Base-by-base conservation (phyloP, 2,113 vertebrate species). In the Charadrius vociferus region DNA sequence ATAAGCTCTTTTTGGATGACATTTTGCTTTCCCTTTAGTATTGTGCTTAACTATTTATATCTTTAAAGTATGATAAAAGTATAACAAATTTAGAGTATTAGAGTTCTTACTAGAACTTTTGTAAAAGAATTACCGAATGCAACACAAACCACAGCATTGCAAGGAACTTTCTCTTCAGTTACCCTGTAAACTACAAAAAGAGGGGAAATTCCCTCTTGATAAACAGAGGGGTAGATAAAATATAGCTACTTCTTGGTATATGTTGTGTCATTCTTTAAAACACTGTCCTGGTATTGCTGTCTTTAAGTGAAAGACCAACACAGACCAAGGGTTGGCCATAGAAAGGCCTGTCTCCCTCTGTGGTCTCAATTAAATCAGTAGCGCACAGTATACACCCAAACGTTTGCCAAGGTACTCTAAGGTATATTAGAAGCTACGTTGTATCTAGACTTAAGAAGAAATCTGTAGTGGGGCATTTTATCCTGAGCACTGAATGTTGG, bases 241-340 rank as follows among this genome's bases (percentile, higher is more conserved):
- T 27, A 26, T 12, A 73, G 10, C 5, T 94, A 19, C 21, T 65
- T 68, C 18, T 84, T 9, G 1, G 36, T 83, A 20, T 37, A 19
- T 45, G 9, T 41, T 61, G 16, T 32, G 23, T 49, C 30, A 61
- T 63, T 50, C 24, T 90, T 72, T 91, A 73, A 93, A 88, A 61
- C 27, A 53, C 0, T 0, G 2, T 70, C 61, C 30, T 2, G 1
- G 7, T 59, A 55, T 39, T 65, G 14, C 6, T 83, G 19, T 52
- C 19, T 71, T 77, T 66, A 83, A 26, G 8, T 49, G 37, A 34
- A 61, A 71, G 58, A 58, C 15, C 19, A 53, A 55, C 23, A 21
- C 5, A 77, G 43, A 63, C 16, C 12, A 63, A 62, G 29, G 14
- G 22, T 50, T 8, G 3, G 39, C 27, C 8, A 37, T 2, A 32